These are phyloP conservation scores for Tapirus indicus DNA, from an alignment of 2,797 vertebrate genomes.

Conservation along the genomic window DNA sequence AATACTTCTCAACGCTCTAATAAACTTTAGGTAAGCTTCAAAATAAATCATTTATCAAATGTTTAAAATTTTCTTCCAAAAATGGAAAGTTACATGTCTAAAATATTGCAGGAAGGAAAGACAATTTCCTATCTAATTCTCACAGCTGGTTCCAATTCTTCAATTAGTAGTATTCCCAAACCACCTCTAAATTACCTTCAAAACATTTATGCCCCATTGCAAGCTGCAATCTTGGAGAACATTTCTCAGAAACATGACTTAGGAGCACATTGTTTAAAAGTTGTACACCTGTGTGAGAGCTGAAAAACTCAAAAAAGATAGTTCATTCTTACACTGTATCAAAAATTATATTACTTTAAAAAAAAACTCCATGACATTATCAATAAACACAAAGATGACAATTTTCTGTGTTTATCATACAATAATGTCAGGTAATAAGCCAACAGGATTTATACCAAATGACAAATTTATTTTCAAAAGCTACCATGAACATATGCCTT, in stretches of 20 bases:
- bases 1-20: conserved; percentile 31
- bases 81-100: conserved; percentile 75
- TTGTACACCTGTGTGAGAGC: not conserved
- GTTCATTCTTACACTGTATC: not conserved
- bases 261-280: conserved; percentile 73
- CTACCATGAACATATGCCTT: not conserved
- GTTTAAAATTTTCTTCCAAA: conserved; percentile 68
- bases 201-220: conserved; percentile 79
- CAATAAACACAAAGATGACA: conserved; percentile 11
- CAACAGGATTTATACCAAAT: conserved; percentile 48
- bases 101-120: conserved; percentile 86
- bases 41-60: conserved; percentile 54
- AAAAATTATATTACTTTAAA: not conserved
- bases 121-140: conserved; percentile 85
- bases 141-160: conserved; percentile 89
- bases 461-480: conserved; percentile 29
- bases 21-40: conserved; percentile 41
- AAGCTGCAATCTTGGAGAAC: conserved; percentile 63
- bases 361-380: not conserved
- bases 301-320: conserved; percentile 2
- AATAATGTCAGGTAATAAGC: not conserved
- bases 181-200: conserved; percentile 85
- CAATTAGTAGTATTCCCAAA: conserved; percentile 87
- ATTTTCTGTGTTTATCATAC: not conserved
- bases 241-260: conserved; percentile 81